Percentiles rank a stretch among this genome's conserved stretches.
Conservation (phyloP, 1,140 invertebrate species). For the Leptopilina clavipes region DNA sequence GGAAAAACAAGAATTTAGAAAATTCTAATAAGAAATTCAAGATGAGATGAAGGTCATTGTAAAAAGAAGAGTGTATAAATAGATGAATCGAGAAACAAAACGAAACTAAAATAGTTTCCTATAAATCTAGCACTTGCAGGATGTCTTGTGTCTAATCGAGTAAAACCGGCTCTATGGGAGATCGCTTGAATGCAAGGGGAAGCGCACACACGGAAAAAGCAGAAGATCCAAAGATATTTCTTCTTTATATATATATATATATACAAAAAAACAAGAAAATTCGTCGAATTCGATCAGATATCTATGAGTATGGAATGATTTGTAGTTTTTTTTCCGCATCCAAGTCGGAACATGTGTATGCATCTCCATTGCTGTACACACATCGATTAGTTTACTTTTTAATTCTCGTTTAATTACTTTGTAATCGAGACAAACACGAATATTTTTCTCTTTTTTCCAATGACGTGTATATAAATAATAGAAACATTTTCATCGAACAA, state of each 20-base stretch:
- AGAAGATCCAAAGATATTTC: neutral
- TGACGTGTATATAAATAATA: neutral
- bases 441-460: neutral
- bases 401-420: neutral
- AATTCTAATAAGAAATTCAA: neutral
- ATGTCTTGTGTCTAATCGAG: conserved; percentile 11
- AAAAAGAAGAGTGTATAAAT: neutral
- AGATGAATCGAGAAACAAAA: neutral
- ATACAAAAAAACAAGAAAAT: neutral
- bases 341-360: neutral
- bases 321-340: neutral
- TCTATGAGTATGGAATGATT: conserved; percentile 5
- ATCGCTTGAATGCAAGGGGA: too few species aligned
- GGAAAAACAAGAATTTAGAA: too few species aligned
- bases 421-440: neutral
- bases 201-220: too few species aligned
- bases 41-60: neutral
- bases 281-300: neutral
- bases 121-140: conserved; percentile 15
- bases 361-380: neutral
- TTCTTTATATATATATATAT: too few species aligned
- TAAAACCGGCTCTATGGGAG: neutral
- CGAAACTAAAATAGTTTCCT: neutral
- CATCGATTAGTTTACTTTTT: conserved; percentile 1
- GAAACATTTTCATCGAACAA: too few species aligned